Base-by-base conservation (phyloP, 64 coral and sea anemone species). In the Montipora cactus region DNA sequence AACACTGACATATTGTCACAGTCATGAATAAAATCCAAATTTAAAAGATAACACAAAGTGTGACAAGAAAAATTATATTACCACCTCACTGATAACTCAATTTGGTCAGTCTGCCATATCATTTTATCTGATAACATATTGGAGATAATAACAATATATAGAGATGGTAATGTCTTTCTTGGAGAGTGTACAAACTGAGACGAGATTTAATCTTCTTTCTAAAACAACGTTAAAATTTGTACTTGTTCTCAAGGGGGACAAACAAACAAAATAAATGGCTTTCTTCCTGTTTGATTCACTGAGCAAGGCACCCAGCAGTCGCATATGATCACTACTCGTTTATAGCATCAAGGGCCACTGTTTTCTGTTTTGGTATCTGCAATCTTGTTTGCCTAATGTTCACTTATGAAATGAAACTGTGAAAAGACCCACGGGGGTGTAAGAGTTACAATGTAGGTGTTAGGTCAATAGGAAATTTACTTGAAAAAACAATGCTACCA, bases 311-410 rank as follows among this genome's bases (percentile, higher is more conserved):
- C 62, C 46, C 59, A 20, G 44, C 61, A 46, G 62, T 44, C 18
- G 22, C 1, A 6, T 67, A 16, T 48, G 47, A 82, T 11, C 59
- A 82, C 25, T 11, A 47, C 18, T 15, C 47, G 7, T 16, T 85
- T 49, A 46, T 16, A n/a, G 19, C 44, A 44, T 49, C 3, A 50
- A 46, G 44, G 12, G 44, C 5, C 23, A 67, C 37, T 23, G 21
- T 44, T 25, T 59, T 81, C 53, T 37, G 1, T 13, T 62, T 58
- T 81, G 51, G 76, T 18, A 45, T 81, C 79, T 58, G 79, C 52
- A 81, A 20, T 28, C 20, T 51, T 62, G 22, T 81, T 81, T 81
- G 79, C 57, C 20, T 81, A 81, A 81, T 44, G 55, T 70, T 71
- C 62, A 85, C 21, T 70, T 85, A 64, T 85, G 49, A 44, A 85